Percentiles rank a stretch among this genome's conserved stretches.
Evolutionary conservation across 2,797 vertebrate species (phyloP).

Genomic region (Uromys caudimaculatus): DNA sequence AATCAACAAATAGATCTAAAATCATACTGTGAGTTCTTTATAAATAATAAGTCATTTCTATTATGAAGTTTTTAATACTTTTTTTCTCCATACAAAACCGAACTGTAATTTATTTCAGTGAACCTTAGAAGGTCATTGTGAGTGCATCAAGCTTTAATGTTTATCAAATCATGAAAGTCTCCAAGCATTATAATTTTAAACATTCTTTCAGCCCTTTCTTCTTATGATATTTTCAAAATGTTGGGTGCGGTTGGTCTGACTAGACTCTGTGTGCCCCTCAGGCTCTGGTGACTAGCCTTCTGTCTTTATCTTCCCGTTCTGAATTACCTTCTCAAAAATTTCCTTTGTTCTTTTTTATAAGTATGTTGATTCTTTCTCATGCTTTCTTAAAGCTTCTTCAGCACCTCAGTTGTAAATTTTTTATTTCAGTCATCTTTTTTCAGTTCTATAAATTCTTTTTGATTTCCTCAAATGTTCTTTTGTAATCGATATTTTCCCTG

Average conservation of each 20-base stretch:
- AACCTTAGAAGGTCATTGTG: not conserved
- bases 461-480: not conserved
- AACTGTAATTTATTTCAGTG: not conserved
- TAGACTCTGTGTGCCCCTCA: not conserved
- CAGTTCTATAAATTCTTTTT: not conserved
- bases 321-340: not conserved
- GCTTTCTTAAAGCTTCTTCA: not conserved
- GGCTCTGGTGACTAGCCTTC: not conserved
- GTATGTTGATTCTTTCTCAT: not conserved
- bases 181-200: not conserved
- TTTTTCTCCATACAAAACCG: not conserved
- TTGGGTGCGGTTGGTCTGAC: not conserved
- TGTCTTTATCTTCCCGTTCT: not conserved
- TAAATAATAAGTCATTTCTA: not conserved
- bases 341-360: not conserved
- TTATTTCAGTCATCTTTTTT: not conserved
- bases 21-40: not conserved
- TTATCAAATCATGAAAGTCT: not conserved
- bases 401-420: not conserved
- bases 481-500: not conserved
- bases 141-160: not conserved
- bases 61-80: not conserved
- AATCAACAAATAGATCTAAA: not conserved
- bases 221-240: not conserved
- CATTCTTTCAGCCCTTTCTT: not conserved